These are phyloP conservation scores for Drosophila meridionalis DNA, from an alignment of 2,888 invertebrate species.

Conservation along the genomic window DNA sequence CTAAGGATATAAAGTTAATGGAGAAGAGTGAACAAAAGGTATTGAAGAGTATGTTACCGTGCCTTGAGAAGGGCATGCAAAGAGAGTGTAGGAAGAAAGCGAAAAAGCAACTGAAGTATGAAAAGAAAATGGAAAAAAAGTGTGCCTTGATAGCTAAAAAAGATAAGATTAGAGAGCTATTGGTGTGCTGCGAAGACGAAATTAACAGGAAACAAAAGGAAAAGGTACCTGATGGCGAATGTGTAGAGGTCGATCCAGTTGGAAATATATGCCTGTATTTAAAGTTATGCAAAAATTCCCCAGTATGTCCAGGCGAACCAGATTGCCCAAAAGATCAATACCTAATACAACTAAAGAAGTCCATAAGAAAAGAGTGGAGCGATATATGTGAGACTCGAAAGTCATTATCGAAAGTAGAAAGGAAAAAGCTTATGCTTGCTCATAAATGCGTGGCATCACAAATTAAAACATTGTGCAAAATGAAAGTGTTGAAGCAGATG, in stretches of 20 bases:
- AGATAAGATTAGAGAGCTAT: not conserved
- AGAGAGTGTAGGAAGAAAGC: not conserved
- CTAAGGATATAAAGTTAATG: not conserved
- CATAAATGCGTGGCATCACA: slow-evolving; percentile 1
- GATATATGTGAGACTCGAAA: slow-evolving; percentile 1
- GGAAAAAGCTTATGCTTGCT: not conserved
- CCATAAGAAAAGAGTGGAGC: not conserved
- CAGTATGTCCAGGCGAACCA: not conserved
- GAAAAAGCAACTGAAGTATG: not conserved
- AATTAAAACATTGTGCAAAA: slow-evolving; percentile 6
- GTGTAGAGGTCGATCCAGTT: not conserved
- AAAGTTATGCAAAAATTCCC: not conserved
- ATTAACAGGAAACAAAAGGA: not conserved
- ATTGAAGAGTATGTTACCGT: not conserved
- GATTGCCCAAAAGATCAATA: not conserved
- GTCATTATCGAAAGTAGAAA: not conserved
- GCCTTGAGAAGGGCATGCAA: not conserved
- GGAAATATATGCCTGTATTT: slow-evolving; percentile 8
- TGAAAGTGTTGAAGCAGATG: slow-evolving; percentile 2
- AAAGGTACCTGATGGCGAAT: not conserved
- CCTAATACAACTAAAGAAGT: not conserved
- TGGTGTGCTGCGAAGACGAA: not conserved
- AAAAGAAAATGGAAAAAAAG: not conserved
- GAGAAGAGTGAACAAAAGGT: not conserved
- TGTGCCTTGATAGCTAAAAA: not conserved